phyloP scores from a whole-genome alignment of 2,113 vertebrate genomes.

The Spea bombifrons region DNA sequence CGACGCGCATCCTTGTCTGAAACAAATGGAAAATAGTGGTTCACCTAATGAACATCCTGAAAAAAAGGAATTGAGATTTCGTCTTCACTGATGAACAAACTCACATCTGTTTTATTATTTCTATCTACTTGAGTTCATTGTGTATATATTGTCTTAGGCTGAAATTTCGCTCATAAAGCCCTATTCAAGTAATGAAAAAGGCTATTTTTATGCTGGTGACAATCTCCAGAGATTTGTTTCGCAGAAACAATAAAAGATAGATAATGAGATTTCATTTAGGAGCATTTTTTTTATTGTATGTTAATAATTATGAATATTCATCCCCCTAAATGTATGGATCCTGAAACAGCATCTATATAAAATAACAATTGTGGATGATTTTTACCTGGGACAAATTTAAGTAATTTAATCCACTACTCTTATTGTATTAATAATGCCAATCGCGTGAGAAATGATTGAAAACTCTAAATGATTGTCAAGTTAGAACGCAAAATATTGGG shows the following conservation, averaged over 20 bases:
- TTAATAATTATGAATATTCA: no score
- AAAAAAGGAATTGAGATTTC: conserved; percentile 19
- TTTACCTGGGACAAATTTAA: no score
- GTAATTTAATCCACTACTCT: no score
- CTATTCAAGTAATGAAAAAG: conserved; percentile 18
- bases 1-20: conserved; percentile 10
- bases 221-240: neutral
- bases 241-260: neutral
- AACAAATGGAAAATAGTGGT: conserved; percentile 14
- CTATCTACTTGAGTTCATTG: conserved; percentile 11
- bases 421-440: no score
- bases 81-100: conserved; percentile 32
- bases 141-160: conserved; percentile 4
- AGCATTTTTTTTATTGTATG: neutral
- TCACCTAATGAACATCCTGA: conserved; percentile 20
- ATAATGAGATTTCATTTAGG: neutral
- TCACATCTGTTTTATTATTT: conserved; percentile 28
- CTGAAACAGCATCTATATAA: no score
- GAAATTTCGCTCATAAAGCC: conserved; percentile 9
- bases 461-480: no score
- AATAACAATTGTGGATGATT: no score
- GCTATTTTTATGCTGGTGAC: conserved; percentile 4
- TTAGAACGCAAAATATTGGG: no score
- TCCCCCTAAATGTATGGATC: no score
- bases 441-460: no score